phyloP scores from a whole-genome alignment of 1,140 invertebrate genomes.

The Lordiphosa stackelbergi region DNA sequence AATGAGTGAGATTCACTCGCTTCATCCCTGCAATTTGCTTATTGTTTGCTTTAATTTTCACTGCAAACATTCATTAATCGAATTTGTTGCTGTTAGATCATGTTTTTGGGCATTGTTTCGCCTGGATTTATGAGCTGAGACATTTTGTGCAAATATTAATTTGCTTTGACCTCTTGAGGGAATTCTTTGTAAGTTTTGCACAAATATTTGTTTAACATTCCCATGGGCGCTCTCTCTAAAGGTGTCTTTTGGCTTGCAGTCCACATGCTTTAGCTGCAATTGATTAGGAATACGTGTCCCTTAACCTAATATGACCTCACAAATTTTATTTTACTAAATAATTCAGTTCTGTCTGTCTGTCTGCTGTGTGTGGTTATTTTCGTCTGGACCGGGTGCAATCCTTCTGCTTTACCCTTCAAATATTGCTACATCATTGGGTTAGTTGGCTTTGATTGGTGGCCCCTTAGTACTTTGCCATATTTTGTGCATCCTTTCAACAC shows the following conservation, averaged over 20 bases:
- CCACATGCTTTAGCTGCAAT: conserved; percentile 55
- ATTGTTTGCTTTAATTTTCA: conserved; percentile 19
- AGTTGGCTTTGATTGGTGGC: conserved; percentile 54
- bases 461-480: conserved; percentile 34
- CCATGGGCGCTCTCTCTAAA: neutral
- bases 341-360: conserved; percentile 44
- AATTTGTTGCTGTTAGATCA: conserved; percentile 63
- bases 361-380: conserved; percentile 2
- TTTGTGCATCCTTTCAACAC: conserved; percentile 64
- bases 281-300: conserved; percentile 65
- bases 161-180: conserved; percentile 12
- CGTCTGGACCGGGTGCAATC: conserved; percentile 35
- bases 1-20: conserved; percentile 51
- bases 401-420: neutral
- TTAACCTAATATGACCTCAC: conserved; percentile 27
- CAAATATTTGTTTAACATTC: conserved; percentile 4
- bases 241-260: conserved; percentile 35
- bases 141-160: conserved; percentile 63
- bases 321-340: conserved; percentile 53
- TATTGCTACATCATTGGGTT: conserved; percentile 48
- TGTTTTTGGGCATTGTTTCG: conserved; percentile 37
- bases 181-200: conserved; percentile 43
- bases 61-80: conserved; percentile 75
- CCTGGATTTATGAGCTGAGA: conserved; percentile 55
- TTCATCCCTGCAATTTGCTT: neutral